These are phyloP conservation scores for Chelon auratus DNA, from an alignment of 2,797 vertebrate species.

Conservation along the genomic window DNA sequence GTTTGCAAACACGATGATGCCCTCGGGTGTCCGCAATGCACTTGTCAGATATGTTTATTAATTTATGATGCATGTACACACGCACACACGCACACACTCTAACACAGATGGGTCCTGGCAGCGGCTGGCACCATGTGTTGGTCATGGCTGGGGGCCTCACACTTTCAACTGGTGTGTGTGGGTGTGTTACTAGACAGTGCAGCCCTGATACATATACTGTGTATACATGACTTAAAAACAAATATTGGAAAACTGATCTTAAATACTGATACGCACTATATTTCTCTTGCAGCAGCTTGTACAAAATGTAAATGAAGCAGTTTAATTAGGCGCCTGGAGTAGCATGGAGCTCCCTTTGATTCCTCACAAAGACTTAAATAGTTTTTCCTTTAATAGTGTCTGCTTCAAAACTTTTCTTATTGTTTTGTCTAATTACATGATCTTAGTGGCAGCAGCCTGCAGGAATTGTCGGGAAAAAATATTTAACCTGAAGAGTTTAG, in stretches of 20 bases:
- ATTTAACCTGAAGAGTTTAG: too few relatives aligned
- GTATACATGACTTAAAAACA: background rate
- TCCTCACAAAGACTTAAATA: too few relatives aligned
- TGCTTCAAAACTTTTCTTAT: background rate
- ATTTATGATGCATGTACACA: slow-evolving; percentile 72
- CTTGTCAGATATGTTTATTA: slow-evolving; percentile 99
- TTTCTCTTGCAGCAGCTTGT: too few relatives aligned
- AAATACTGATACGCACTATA: too few relatives aligned
- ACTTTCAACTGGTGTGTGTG: slow-evolving; percentile 68
- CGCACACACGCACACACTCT: slow-evolving; percentile 55
- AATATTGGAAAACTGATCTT: background rate
- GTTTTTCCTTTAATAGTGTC: background rate
- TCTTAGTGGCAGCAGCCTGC: background rate
- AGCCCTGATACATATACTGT: background rate
- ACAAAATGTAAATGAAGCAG: too few relatives aligned
- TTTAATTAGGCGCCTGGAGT: too few relatives aligned
- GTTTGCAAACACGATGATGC: slow-evolving; percentile 94
- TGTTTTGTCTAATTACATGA: background rate
- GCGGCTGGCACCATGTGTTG: slow-evolving; percentile 70
- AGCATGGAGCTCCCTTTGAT: too few relatives aligned
- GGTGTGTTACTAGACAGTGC: slow-evolving; percentile 3
- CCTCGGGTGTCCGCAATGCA: slow-evolving; percentile 88
- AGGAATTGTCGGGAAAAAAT: too few relatives aligned
- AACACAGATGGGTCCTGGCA: slow-evolving; percentile 74
- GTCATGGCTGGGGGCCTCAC: slow-evolving; percentile 55